Base-by-base conservation (phyloP, 2,113 vertebrate species). In the Delphinapterus leucas region DNA sequence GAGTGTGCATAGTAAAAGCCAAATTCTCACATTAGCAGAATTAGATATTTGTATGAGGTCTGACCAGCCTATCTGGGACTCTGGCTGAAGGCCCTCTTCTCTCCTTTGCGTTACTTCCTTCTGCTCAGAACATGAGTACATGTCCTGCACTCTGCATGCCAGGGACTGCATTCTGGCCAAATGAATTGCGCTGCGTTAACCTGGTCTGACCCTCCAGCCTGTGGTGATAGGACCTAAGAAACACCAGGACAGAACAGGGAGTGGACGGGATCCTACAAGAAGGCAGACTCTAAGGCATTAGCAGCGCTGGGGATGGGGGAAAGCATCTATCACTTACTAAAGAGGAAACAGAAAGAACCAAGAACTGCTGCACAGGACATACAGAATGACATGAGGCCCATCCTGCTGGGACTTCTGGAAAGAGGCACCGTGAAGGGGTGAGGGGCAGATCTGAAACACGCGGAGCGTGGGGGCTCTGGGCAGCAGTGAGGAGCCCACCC, bases 151-250 rank as follows among this genome's bases (percentile, higher is more conserved):
- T 58, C 83, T 60, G 4, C 71, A 36, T 4, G 20, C 21, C 67
- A 85, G 84, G 82, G 87, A 28, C 33, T 74, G 68, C 1, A 36
- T n/a, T 71, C 80, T 92, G 92, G 73, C 65, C 8, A 88, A 98
- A 90, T 81, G 73, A 96, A 84, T 98, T 98, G 98, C 97, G 97
- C 98, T 90, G 90, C 96, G 44, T 98, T 97, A 98, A 98, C 97
- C 97, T 89, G 97, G 65, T 93, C 21, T 95, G 98, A 98, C 90
- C 97, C 97, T 89, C 96, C 91, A 90, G 97, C 94, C 5, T 96
- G 96, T 8, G 95, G 95, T 87, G 97, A 97, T 44, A 71, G 17
- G 91, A 97, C 74, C 36, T 44, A 53, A 77, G 58, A 65, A 58
- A 93, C 92, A 47, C 96, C 95, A 47, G 6, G 65, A 79, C 79